Conservation (phyloP, 2,113 vertebrate genomes). For the Heloderma charlesbogerti region DNA sequence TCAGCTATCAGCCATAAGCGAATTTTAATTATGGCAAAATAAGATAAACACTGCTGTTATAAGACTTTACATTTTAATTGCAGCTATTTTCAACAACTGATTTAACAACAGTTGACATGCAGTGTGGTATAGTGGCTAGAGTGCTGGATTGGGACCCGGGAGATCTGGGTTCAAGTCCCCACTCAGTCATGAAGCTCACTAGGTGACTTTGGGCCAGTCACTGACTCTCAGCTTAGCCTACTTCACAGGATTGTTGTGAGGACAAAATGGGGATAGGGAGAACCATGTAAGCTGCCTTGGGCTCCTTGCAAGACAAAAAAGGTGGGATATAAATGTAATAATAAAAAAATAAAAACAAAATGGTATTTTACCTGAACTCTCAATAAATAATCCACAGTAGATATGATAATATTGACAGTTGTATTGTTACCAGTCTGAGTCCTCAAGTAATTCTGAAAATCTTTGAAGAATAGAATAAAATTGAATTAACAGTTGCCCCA, state of each 20-base stretch:
- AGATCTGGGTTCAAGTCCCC: too few species aligned
- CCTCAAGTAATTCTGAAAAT: conserved; percentile 97
- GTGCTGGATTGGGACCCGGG: too few species aligned
- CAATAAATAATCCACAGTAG: conserved; percentile 95
- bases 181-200: too few species aligned
- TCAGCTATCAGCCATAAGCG: neutral
- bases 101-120: neutral
- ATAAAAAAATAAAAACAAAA: too few species aligned
- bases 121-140: too few species aligned
- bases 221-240: too few species aligned
- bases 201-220: too few species aligned
- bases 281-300: too few species aligned
- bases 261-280: too few species aligned
- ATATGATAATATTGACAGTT: conserved; percentile 97
- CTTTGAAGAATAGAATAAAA: conserved; percentile 71
- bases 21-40: neutral
- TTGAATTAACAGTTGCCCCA: conserved; percentile 29
- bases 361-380: conserved; percentile 87
- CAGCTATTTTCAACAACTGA: neutral
- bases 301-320: too few species aligned
- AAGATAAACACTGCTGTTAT: neutral
- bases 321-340: too few species aligned
- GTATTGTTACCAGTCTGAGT: conserved; percentile 98
- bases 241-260: too few species aligned
- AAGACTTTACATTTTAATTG: fast-evolving